phyloP scores from a whole-genome alignment of 2,888 invertebrate genomes.

The Ophraella communa region DNA sequence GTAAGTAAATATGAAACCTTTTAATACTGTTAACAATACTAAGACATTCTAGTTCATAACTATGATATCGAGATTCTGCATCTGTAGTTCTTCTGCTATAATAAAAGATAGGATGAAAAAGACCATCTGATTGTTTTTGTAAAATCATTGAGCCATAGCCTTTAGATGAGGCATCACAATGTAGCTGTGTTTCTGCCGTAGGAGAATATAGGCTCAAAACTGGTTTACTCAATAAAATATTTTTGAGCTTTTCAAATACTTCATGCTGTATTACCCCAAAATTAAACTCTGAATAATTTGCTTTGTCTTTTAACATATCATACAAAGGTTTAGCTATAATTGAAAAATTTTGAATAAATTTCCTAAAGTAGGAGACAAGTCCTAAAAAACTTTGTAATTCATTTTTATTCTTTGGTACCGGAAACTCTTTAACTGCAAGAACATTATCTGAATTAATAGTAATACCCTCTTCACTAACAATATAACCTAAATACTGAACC shows the following conservation, averaged over 20 bases:
- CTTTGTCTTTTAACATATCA: not conserved
- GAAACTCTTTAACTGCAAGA: not conserved
- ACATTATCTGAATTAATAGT: not conserved
- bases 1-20: conserved; percentile 26
- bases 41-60: conserved; percentile 49
- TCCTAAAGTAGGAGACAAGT: conserved; percentile 1
- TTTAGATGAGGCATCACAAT: conserved; percentile 49
- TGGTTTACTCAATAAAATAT: conserved; percentile 38
- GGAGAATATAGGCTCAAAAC: conserved; percentile 48
- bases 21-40: conserved; percentile 44
- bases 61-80: conserved; percentile 47
- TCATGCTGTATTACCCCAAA: not conserved
- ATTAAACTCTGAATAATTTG: not conserved
- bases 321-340: not conserved
- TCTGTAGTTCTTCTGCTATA: conserved; percentile 48
- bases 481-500: too few relatives aligned
- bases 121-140: conserved; percentile 45
- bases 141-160: conserved; percentile 50
- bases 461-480: not conserved
- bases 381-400: conserved; percentile 4
- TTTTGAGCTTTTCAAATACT: conserved; percentile 42
- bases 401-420: not conserved
- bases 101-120: too few relatives aligned
- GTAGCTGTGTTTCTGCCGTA: conserved; percentile 47
- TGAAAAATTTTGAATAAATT: not conserved